Percentiles rank a stretch among this genome's conserved stretches.
Evolutionary conservation across 2,888 invertebrate genomes (phyloP).

Genomic region (Tetragonisca angustula): DNA sequence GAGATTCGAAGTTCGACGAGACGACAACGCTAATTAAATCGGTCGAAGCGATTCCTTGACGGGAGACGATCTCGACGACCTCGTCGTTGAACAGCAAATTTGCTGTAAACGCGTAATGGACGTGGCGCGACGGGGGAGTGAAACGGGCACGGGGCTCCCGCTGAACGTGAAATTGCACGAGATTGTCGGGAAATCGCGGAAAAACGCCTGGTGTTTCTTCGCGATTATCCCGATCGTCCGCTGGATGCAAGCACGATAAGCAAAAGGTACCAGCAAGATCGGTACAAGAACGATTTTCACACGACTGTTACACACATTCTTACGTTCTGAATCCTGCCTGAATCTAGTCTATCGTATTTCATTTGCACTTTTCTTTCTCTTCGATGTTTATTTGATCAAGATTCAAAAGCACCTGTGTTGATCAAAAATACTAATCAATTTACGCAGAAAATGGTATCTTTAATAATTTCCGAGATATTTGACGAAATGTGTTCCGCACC

Average conservation of each 20-base stretch:
- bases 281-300: background rate
- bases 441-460: no score
- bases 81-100: slow-evolving; percentile 54
- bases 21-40: slow-evolving; percentile 60
- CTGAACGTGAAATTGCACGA: slow-evolving; percentile 13
- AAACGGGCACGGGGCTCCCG: background rate
- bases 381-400: no score
- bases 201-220: slow-evolving; percentile 2
- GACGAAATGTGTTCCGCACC: no score
- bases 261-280: background rate
- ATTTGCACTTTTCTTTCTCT: no score
- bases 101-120: slow-evolving; percentile 43
- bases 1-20: slow-evolving; percentile 52
- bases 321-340: no score
- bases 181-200: slow-evolving; percentile 23
- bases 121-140: background rate
- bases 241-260: background rate
- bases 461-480: no score
- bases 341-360: no score
- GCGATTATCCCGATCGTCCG: slow-evolving; percentile 16
- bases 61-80: slow-evolving; percentile 6
- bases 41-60: slow-evolving; percentile 42
- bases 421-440: no score
- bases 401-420: no score
- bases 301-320: no score